Base-by-base conservation (phyloP, 2,113 vertebrate species). In the Epinephelus lanceolatus region DNA sequence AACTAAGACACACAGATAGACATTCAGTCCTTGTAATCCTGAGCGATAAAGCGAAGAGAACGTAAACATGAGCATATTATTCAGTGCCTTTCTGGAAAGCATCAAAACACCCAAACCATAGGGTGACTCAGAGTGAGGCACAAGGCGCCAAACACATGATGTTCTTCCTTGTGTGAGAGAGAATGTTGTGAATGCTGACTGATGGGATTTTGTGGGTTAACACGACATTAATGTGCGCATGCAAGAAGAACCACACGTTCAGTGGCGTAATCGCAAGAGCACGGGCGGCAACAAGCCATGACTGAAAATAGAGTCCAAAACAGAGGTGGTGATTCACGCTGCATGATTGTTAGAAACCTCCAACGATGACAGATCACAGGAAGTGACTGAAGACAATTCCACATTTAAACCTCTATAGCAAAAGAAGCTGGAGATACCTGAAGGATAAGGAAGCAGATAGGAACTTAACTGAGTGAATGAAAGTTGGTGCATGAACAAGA, bases 161-260 rank as follows among this genome's bases (percentile, higher is more conserved):
- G 40, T 17, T 27, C 33, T 17, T 27, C 33, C 45, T 59, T 27
- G 17, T 42, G 62, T 6, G 18, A 47, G 40, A 69, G 74, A 33
- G 60, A 19, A 23, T 53, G 65, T 66, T 70, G 72, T 40, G 69
- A 74, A 61, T 17, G 42, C 59, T 42, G 73, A 55, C 49, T 56
- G 77, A 81, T 63, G 49, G 30, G 61, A 18, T 15, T 63, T 53
- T 79, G 56, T 45, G 75, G 59, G 21, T 18, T 51, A 81, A 83
- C 12, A 9, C 1, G 12, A 57, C 66, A 51, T 56, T n/a, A 25
- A 55, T 45, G 45, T n/a, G n/a, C 0, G 42, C 12, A 71, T 71
- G 57, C 52, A 68, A 56, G 72, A 47, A 66, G 0, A 71, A 81
- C 30, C 73, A 49, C 45, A 77, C 33, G 18, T 42, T 82, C 56